Evolutionary conservation across 2,888 invertebrate genomes (phyloP).

Genomic region (Nomada goodeniana): DNA sequence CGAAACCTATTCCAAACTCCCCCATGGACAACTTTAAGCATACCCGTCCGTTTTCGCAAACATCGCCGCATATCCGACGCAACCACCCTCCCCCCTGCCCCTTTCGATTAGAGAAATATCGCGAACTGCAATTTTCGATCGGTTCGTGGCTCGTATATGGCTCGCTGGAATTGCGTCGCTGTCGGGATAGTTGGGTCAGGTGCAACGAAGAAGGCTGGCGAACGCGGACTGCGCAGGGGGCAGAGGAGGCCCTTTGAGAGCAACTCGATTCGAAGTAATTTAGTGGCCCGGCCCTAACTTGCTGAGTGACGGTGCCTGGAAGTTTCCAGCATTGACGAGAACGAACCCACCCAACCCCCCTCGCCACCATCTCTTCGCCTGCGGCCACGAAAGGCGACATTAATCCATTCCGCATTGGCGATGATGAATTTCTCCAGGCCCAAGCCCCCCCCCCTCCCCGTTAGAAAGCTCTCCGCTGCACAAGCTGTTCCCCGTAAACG

Average conservation of each 20-base stretch:
- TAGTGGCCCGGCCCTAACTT: slow-evolving; percentile 67
- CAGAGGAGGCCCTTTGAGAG: slow-evolving; percentile 62
- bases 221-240: neutral
- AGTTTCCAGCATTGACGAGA: slow-evolving; percentile 72
- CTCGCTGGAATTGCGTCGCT: slow-evolving; percentile 35
- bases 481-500: slow-evolving; percentile 50
- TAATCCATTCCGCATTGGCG: slow-evolving; percentile 66
- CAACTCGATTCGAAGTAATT: slow-evolving; percentile 76
- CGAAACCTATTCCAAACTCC: too few species aligned
- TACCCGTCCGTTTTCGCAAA: too few species aligned
- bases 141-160: neutral
- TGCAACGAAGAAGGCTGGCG: slow-evolving; percentile 24
- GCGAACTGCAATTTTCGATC: slow-evolving; percentile 33
- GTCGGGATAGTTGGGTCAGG: slow-evolving; percentile 48
- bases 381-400: slow-evolving; percentile 58
- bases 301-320: slow-evolving; percentile 60
- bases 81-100: neutral
- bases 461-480: slow-evolving; percentile 23
- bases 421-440: slow-evolving; percentile 65
- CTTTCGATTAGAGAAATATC: slow-evolving; percentile 1
- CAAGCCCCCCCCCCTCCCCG: neutral
- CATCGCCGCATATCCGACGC: too few species aligned
- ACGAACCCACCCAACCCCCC: slow-evolving; percentile 32
- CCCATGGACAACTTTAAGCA: too few species aligned
- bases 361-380: slow-evolving; percentile 16